phyloP scores from a whole-genome alignment of 2,797 vertebrate genomes.

The Atherinosoma microstoma region DNA sequence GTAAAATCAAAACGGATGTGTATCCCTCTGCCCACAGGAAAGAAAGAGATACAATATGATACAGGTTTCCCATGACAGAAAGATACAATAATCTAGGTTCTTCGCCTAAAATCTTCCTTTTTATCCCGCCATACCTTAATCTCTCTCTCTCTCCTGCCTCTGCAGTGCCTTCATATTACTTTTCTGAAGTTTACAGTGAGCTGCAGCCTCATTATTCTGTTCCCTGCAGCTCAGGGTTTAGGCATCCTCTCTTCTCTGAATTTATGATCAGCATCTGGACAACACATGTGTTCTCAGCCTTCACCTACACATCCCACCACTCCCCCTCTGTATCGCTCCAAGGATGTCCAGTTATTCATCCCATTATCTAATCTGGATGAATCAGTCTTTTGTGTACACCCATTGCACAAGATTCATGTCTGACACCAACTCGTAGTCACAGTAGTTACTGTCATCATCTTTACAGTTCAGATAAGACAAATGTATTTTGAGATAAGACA shows the following conservation, averaged over 20 bases:
- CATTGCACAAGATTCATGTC: not conserved
- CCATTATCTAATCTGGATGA: not conserved
- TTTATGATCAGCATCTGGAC: slow-evolving; percentile 80
- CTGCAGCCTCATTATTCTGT: slow-evolving; percentile 71
- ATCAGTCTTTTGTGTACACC: not conserved
- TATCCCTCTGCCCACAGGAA: not conserved
- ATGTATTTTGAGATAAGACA: not conserved
- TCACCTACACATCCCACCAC: slow-evolving; percentile 54
- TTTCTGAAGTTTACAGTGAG: slow-evolving; percentile 65
- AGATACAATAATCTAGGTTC: slow-evolving; percentile 3
- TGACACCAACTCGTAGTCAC: not conserved
- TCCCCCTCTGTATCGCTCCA: slow-evolving; percentile 16
- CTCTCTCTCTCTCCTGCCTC: not conserved
- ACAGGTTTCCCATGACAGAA: not conserved
- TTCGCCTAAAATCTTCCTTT: not conserved
- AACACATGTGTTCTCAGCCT: slow-evolving; percentile 71
- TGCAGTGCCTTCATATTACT: slow-evolving; percentile 19
- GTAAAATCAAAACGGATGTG: not conserved
- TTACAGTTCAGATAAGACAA: not conserved
- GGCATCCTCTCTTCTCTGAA: slow-evolving; percentile 41
- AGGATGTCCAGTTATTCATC: slow-evolving; percentile 10
- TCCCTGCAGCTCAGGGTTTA: slow-evolving; percentile 60
- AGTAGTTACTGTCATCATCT: not conserved
- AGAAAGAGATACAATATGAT: not conserved
- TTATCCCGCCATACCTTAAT: not conserved